Percentiles rank a stretch among this genome's conserved stretches.
Evolutionary conservation across 2,113 vertebrate genomes (phyloP).

Genomic region (Todiramphus chloris): DNA sequence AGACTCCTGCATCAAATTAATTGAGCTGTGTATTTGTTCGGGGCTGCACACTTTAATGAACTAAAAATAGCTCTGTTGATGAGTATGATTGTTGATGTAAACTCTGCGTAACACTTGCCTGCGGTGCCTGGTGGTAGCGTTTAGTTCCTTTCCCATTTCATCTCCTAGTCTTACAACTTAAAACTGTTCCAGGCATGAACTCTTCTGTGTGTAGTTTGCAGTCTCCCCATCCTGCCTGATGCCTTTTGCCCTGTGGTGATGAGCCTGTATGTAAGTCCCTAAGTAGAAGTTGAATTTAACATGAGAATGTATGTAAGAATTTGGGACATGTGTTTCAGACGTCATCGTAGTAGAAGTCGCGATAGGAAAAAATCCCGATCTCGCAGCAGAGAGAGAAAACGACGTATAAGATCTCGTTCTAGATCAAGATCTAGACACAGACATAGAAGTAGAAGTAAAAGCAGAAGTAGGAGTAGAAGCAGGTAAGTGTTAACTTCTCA

Average conservation of each 20-base stretch:
- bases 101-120: background rate
- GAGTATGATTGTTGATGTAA: background rate
- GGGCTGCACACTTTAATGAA: background rate
- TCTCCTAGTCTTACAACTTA: background rate
- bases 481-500: conserved; percentile 70
- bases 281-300: background rate
- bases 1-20: background rate
- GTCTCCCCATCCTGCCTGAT: background rate
- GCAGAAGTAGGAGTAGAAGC: conserved; percentile 92
- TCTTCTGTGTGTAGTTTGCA: background rate
- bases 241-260: background rate
- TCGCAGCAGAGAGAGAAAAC: conserved; percentile 90
- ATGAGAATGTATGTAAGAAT: background rate
- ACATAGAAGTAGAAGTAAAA: conserved; percentile 88
- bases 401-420: conserved; percentile 86
- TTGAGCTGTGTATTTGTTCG: background rate
- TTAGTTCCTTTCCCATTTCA: background rate
- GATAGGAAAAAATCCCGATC: conserved; percentile 89
- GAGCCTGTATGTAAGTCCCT: background rate
- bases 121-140: background rate
- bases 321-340: conserved; percentile 72
- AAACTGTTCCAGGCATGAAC: background rate
- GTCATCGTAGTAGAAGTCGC: conserved; percentile 90
- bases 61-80: background rate
- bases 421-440: conserved; percentile 90